Evolutionary conservation across 2,113 vertebrate species (phyloP), one percentile per base, ranked within the genome.

Genomic region (Osmerus eperlanus): DNA sequence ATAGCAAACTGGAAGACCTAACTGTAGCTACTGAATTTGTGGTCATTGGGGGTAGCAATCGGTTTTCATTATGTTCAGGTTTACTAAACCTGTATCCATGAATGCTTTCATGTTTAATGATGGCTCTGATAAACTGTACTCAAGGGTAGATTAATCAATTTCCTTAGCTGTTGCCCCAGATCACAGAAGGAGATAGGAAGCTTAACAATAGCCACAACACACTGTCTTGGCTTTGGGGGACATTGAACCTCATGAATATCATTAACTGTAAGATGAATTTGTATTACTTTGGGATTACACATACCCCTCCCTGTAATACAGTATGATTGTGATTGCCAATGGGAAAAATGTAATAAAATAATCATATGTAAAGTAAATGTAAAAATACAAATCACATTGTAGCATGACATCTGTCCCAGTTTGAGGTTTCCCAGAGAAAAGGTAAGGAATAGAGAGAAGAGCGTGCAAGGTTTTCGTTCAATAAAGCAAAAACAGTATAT

Each of bases 331-430:
- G 75, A 87, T 79, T 89, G 79, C 82, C 16, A 80, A 83, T 77
- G 69, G 76, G 74, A 86, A 86, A 85, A 84, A 84, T 85, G 71
- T 86, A 81, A 89, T 79, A 82, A 82, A 78, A 84, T 88, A 87
- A 89, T 90, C 83, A 83, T 87, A 90, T 89, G 87, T 87, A 87
- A 90, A 89, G 84, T 78, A 91, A 86, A 85, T 89, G 85, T 89
- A 82, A 79, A 85, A 85, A 87, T 86, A 88, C 73, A 87, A 86
- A 91, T 88, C 81, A 87, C 71, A 74, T 84, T 75, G 73, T 75
- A 77, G 75, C 78, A 73, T 86, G 78, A 73, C 83, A 84, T 70
- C 65, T 62, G 70, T 77, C 76, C 71, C 75, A 64, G 77, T 77
- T 61, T 76, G 80, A 77, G 55, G 76, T 67, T 75, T 83, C 15